Evolutionary conservation across 2,888 invertebrate species (phyloP).

Genomic region (Deilephila porcellus): DNA sequence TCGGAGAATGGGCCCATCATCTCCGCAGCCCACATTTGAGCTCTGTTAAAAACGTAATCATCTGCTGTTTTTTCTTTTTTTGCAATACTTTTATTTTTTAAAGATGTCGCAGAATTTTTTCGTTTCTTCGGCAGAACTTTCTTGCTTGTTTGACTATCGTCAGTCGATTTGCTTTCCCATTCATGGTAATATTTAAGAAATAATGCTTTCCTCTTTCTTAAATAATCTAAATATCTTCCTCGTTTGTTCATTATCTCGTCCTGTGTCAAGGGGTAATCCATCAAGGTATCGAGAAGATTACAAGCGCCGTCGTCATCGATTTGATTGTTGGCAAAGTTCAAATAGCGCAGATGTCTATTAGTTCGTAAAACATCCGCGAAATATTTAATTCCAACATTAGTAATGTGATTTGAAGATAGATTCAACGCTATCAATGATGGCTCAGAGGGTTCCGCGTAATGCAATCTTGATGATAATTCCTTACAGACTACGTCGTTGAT

Average conservation of each 20-base stretch:
- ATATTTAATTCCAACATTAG: slow-evolving; percentile 61
- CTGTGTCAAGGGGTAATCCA: slow-evolving; percentile 55
- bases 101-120: slow-evolving; percentile 36
- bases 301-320: slow-evolving; percentile 59
- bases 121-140: slow-evolving; percentile 39
- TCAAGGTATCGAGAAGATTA: slow-evolving; percentile 54
- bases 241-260: slow-evolving; percentile 53
- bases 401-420: slow-evolving; percentile 67
- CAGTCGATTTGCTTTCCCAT: slow-evolving; percentile 36
- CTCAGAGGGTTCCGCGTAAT: slow-evolving; percentile 47
- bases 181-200: slow-evolving; percentile 39
- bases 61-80: slow-evolving; percentile 40
- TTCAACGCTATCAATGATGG: slow-evolving; percentile 55
- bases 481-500: slow-evolving; percentile 56
- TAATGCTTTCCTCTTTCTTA: slow-evolving; percentile 39
- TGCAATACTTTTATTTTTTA: slow-evolving; percentile 36
- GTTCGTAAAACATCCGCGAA: slow-evolving; percentile 58
- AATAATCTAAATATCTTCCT: slow-evolving; percentile 42
- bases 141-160: slow-evolving; percentile 41
- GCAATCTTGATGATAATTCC: slow-evolving; percentile 52
- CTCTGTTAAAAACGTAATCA: slow-evolving; percentile 44
- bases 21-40: slow-evolving; percentile 48
- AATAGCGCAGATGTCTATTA: slow-evolving; percentile 67
- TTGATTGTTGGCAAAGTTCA: slow-evolving; percentile 65
- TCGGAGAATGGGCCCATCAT: slow-evolving; percentile 52